These are phyloP conservation scores for Leiothrix lutea DNA, from an alignment of 2,113 vertebrate species.

Conservation along the genomic window DNA sequence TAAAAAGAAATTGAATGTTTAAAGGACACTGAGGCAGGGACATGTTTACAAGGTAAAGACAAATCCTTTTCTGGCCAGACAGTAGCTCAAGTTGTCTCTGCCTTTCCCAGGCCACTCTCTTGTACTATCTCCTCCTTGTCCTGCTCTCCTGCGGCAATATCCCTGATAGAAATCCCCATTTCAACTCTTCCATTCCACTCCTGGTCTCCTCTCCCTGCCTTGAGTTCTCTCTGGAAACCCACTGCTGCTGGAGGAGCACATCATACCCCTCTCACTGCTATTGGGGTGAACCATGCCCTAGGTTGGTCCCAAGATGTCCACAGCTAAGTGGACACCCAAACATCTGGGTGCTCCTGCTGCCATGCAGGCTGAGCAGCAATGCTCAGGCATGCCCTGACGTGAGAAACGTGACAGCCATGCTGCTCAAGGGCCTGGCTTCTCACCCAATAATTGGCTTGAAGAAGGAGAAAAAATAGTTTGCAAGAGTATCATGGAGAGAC, in stretches of 20 bases:
- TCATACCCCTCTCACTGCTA: not conserved
- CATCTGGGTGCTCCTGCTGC: not conserved
- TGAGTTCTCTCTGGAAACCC: not conserved
- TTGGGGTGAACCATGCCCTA: not conserved
- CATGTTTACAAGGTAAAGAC: not conserved
- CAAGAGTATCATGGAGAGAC: not conserved
- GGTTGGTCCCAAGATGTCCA: not conserved
- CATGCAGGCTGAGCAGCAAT: not conserved
- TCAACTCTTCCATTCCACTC: not conserved
- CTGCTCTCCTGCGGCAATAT: not conserved
- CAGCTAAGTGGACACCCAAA: not conserved
- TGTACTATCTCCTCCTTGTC: not conserved
- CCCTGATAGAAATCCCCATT: not conserved
- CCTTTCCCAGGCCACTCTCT: not conserved
- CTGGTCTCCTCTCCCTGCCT: not conserved
- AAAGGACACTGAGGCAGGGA: not conserved
- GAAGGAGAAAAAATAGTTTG: conserved; percentile 6
- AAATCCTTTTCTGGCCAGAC: not conserved
- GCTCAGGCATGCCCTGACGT: not conserved
- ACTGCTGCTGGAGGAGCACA: not conserved
- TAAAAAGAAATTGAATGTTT: not conserved
- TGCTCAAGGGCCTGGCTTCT: conserved; percentile 10
- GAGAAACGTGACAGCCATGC: conserved; percentile 31
- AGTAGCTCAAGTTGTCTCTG: not conserved
- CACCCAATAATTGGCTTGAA: not conserved